Conservation (phyloP, 2,113 vertebrate species). For the Serilophus lunatus region DNA sequence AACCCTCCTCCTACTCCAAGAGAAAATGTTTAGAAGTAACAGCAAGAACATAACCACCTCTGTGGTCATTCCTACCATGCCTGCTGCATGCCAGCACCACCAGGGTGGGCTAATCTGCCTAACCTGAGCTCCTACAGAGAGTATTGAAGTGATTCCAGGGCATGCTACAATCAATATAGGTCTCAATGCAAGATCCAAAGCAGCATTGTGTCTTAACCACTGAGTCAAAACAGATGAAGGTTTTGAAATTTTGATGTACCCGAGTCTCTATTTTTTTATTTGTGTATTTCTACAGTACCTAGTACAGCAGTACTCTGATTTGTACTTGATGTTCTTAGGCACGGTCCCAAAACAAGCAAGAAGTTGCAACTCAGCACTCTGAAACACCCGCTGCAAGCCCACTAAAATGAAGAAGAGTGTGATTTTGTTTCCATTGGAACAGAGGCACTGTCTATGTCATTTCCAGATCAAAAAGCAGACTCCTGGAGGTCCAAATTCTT, state of each 20-base stretch:
- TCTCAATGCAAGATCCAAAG: neutral
- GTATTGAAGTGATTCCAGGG: neutral
- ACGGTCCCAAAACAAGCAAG: slow-evolving; percentile 14
- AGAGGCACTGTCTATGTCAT: neutral
- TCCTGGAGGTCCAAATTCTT: neutral
- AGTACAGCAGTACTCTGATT: neutral
- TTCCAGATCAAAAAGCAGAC: neutral
- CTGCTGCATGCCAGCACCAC: neutral
- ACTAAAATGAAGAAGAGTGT: neutral
- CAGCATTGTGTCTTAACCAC: neutral
- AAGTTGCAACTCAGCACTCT: neutral
- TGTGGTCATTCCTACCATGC: neutral
- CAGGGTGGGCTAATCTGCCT: neutral
- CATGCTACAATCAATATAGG: neutral
- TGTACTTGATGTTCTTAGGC: neutral
- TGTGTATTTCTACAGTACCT: neutral
- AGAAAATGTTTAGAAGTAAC: neutral
- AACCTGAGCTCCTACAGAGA: neutral
- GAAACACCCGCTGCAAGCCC: neutral
- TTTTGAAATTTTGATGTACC: neutral
- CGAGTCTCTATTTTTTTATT: neutral
- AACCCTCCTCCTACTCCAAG: neutral
- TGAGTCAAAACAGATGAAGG: neutral
- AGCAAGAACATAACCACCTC: neutral
- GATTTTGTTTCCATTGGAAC: neutral